Evolutionary conservation across 2,888 invertebrate species (phyloP).

Genomic region (Ectemnius cavifrons): DNA sequence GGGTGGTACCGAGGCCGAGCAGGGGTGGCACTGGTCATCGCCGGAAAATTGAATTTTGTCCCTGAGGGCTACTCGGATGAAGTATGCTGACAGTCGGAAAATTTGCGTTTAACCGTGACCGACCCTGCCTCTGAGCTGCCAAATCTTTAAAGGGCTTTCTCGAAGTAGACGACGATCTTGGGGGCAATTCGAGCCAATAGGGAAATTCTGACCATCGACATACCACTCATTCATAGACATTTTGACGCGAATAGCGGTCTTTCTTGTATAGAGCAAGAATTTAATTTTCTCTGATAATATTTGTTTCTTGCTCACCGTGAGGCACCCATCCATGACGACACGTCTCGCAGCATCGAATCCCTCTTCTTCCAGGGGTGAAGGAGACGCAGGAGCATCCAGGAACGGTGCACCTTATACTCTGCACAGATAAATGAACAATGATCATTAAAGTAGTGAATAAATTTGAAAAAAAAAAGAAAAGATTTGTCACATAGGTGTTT

Average conservation of each 20-base stretch:
- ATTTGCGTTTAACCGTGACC: conserved; percentile 62
- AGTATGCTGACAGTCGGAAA: conserved; percentile 74
- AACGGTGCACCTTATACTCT: conserved; percentile 84
- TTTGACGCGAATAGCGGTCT: too few relatives aligned
- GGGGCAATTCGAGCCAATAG: too few relatives aligned
- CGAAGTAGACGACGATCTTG: not conserved
- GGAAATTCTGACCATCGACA: too few relatives aligned
- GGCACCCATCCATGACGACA: conserved; percentile 88
- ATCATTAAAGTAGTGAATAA: not conserved
- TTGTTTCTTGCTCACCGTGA: conserved; percentile 82
- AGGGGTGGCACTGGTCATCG: conserved; percentile 75
- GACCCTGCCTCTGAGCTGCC: conserved; percentile 32
- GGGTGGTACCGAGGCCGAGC: conserved; percentile 43
- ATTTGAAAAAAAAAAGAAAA: not conserved
- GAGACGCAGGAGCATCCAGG: conserved; percentile 84
- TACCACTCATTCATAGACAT: too few relatives aligned
- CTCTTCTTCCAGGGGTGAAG: conserved; percentile 84
- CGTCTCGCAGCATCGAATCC: conserved; percentile 84
- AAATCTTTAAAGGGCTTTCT: conserved; percentile 38
- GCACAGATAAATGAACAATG: conserved; percentile 60
- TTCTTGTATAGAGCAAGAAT: too few relatives aligned
- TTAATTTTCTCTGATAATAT: too few relatives aligned
- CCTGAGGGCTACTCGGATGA: conserved; percentile 72
- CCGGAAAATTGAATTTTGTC: conserved; percentile 77
- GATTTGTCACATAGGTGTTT: conserved; percentile 26